Conservation (phyloP, 2,888 invertebrate species). For the Agriotes lineatus region DNA sequence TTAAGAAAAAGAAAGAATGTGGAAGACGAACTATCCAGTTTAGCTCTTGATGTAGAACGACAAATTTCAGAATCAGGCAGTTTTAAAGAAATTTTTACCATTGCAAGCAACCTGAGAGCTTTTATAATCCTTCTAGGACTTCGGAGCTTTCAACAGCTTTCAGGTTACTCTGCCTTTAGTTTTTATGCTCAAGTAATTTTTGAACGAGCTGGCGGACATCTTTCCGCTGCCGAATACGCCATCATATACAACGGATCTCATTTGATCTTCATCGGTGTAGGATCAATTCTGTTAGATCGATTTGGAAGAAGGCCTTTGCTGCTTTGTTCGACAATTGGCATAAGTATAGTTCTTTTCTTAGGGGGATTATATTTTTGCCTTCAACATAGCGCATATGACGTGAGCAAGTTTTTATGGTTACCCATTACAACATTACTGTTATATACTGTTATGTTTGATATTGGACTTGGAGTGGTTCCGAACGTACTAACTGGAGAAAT, state of each 20-base stretch:
- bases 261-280: slow-evolving; percentile 50
- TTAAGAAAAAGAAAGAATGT: slow-evolving; percentile 53
- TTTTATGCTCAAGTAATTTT: slow-evolving; percentile 60
- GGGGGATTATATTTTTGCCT: slow-evolving; percentile 51
- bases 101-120: slow-evolving; percentile 72
- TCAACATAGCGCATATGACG: slow-evolving; percentile 29
- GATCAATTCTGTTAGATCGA: slow-evolving; percentile 57
- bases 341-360: slow-evolving; percentile 44
- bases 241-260: slow-evolving; percentile 65
- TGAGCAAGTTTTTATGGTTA: not conserved
- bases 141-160: slow-evolving; percentile 56
- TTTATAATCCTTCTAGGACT: slow-evolving; percentile 72
- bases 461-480: slow-evolving; percentile 37
- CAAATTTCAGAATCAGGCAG: slow-evolving; percentile 64
- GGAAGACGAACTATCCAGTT: slow-evolving; percentile 52
- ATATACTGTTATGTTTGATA: not conserved
- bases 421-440: not conserved
- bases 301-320: slow-evolving; percentile 66
- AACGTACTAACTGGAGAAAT: slow-evolving; percentile 54
- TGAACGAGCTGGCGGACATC: slow-evolving; percentile 55
- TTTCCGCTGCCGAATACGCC: slow-evolving; percentile 60
- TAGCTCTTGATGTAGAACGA: slow-evolving; percentile 54
- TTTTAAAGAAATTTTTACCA: slow-evolving; percentile 69
- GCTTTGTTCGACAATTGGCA: slow-evolving; percentile 59
- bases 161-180: slow-evolving; percentile 54